phyloP scores from a whole-genome alignment of 2,797 vertebrate genomes.

The Anas capensis region DNA sequence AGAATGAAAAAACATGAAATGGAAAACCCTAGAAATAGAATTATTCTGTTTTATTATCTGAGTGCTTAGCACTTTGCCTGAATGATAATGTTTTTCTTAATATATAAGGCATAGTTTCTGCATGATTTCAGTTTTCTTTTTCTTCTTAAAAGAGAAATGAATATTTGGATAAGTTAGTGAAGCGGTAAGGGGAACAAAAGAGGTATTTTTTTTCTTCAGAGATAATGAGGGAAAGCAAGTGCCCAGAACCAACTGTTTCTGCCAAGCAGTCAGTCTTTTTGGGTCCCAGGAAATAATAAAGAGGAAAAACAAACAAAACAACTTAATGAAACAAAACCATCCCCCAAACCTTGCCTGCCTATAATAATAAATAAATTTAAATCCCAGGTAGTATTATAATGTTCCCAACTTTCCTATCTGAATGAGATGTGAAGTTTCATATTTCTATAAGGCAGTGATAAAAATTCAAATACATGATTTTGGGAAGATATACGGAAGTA shows the following conservation, averaged over 20 bases:
- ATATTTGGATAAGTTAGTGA: constrained; percentile 73
- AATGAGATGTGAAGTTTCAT: not conserved
- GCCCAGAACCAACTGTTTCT: constrained; percentile 52
- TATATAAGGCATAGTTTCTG: constrained; percentile 49
- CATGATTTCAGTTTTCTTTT: constrained; percentile 64
- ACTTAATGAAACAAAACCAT: constrained; percentile 24
- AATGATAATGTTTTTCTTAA: constrained; percentile 69
- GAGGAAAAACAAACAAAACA: constrained; percentile 39
- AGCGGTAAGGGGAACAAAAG: constrained; percentile 59
- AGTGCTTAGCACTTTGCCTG: constrained; percentile 61
- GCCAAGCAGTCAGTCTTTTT: constrained; percentile 51
- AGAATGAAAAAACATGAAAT: constrained; percentile 51
- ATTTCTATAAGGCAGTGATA: not conserved
- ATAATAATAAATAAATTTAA: not conserved
- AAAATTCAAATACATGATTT: not conserved
- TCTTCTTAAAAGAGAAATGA: constrained; percentile 72
- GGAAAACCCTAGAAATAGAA: constrained; percentile 60
- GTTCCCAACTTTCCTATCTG: not conserved
- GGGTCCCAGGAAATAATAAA: constrained; percentile 46
- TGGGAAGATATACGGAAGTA: not conserved
- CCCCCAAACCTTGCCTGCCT: not conserved
- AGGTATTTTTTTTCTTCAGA: constrained; percentile 40
- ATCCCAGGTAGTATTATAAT: not conserved
- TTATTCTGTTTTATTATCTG: constrained; percentile 65
- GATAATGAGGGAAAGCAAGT: constrained; percentile 67